These are phyloP conservation scores for Brachyopa scutellaris DNA, from an alignment of 2,888 invertebrate species.

Conservation along the genomic window DNA sequence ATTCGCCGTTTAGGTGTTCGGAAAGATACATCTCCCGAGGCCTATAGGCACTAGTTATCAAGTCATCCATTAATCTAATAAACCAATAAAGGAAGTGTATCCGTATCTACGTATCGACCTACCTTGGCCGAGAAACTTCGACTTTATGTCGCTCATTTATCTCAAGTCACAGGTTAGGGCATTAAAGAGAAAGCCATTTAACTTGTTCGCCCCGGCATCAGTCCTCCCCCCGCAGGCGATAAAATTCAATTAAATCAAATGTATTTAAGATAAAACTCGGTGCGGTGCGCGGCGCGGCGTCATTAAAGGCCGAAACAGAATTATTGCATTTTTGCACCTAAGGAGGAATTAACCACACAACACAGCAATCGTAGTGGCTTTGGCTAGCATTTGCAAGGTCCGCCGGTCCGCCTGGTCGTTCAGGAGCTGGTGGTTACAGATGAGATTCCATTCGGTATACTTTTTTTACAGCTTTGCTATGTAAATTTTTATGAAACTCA, in stretches of 20 bases:
- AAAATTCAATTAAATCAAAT: conserved; percentile 63
- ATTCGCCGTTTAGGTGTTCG: neutral
- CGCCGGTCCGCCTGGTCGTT: neutral
- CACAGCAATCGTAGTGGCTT: conserved; percentile 20
- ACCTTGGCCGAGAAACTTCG: neutral
- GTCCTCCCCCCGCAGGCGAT: conserved; percentile 12
- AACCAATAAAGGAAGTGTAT: conserved; percentile 36
- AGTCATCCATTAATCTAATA: conserved; percentile 41
- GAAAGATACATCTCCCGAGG: neutral
- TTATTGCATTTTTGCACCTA: conserved; percentile 59
- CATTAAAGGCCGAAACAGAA: conserved; percentile 29
- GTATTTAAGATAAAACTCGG: conserved; percentile 48
- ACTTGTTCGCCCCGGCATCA: conserved; percentile 12
- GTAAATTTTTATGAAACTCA: conserved; percentile 62
- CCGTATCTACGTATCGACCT: too few relatives aligned
- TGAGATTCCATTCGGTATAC: conserved; percentile 24
- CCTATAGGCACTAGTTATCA: conserved; percentile 1
- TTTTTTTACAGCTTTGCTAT: conserved; percentile 45
- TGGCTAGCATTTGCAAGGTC: neutral
- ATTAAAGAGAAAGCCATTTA: conserved; percentile 47
- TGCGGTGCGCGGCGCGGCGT: neutral
- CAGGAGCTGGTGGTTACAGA: conserved; percentile 16
- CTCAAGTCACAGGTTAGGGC: conserved; percentile 44
- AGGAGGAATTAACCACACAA: conserved; percentile 35
- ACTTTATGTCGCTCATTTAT: conserved; percentile 41